Conservation (phyloP, 2,888 invertebrate species). For the Lepeophtheirus nordmannii region DNA sequence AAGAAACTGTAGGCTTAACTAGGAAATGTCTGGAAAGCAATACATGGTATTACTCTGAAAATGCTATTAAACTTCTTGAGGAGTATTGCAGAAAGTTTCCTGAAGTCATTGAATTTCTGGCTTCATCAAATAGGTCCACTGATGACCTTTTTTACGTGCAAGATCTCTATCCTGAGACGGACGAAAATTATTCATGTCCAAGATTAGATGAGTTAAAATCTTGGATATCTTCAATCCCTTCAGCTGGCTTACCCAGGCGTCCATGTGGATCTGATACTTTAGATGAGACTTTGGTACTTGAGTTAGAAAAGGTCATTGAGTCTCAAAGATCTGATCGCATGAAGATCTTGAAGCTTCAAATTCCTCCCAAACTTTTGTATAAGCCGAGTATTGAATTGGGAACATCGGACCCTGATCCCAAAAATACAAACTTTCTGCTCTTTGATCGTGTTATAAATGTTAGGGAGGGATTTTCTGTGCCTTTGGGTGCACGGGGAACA, state of each 20-base stretch:
- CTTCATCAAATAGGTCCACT: conserved; percentile 31
- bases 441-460: conserved; percentile 73
- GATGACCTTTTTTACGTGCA: conserved; percentile 33
- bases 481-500: conserved; percentile 66
- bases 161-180: conserved; percentile 32
- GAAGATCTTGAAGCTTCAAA: conserved; percentile 40
- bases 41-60: conserved; percentile 63
- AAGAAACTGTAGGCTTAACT: conserved; percentile 53
- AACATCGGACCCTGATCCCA: conserved; percentile 48
- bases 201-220: conserved; percentile 35
- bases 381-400: conserved; percentile 36
- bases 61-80: conserved; percentile 52
- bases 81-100: conserved; percentile 56
- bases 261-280: conserved; percentile 54
- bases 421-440: conserved; percentile 45
- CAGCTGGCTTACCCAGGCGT: conserved; percentile 44
- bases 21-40: conserved; percentile 41
- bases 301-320: conserved; percentile 37
- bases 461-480: conserved; percentile 55
- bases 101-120: conserved; percentile 50
- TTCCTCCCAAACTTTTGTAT: conserved; percentile 60
- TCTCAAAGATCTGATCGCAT: conserved; percentile 30
- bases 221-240: conserved; percentile 59
- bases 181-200: conserved; percentile 27
- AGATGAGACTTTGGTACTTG: conserved; percentile 48